These are phyloP conservation scores for Scophthalmus maximus DNA, from an alignment of 2,113 vertebrate species.

Conservation along the genomic window DNA sequence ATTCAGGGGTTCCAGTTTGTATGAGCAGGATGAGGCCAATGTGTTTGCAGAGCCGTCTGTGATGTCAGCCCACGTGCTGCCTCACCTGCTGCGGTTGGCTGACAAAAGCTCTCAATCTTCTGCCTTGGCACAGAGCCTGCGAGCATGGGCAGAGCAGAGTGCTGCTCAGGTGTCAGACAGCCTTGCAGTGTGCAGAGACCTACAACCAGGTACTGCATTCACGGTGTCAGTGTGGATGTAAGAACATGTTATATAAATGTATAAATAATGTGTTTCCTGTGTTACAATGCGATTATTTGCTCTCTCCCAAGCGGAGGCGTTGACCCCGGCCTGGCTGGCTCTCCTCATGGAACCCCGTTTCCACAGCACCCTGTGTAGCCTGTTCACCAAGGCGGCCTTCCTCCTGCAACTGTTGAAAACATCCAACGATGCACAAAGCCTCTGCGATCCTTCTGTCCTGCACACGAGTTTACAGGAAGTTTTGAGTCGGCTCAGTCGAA, in stretches of 20 bases:
- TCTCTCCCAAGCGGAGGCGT: slow-evolving; percentile 56
- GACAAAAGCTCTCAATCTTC: slow-evolving; percentile 58
- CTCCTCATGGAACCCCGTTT: slow-evolving; percentile 80
- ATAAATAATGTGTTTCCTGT: not conserved
- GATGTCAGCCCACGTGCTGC: slow-evolving; percentile 81
- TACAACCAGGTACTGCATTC: slow-evolving; percentile 78
- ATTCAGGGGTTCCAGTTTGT: slow-evolving; percentile 82
- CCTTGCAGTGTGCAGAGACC: slow-evolving; percentile 73
- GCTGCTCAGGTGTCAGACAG: slow-evolving; percentile 56
- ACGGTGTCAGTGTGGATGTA: not conserved
- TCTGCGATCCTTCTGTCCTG: slow-evolving; percentile 61
- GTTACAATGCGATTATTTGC: not conserved
- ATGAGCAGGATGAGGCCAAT: slow-evolving; percentile 89
- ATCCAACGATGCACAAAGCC: slow-evolving; percentile 47
- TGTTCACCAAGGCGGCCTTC: slow-evolving; percentile 80
- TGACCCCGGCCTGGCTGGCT: slow-evolving; percentile 73
- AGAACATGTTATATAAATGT: not conserved
- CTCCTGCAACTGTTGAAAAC: slow-evolving; percentile 57
- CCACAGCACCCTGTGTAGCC: slow-evolving; percentile 71
- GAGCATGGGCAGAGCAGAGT: slow-evolving; percentile 76
- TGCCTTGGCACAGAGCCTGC: slow-evolving; percentile 52
- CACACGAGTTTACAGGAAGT: slow-evolving; percentile 63
- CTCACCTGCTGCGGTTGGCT: slow-evolving; percentile 79
- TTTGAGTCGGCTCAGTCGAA: slow-evolving; percentile 64
- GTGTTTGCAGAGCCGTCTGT: slow-evolving; percentile 86